A percentile compares a stretch with the other conserved stretches of the same genome.
These are phyloP conservation scores for Trissonchulus sp. DNA, from an alignment of 2,888 invertebrate species.

Conservation along the genomic window DNA sequence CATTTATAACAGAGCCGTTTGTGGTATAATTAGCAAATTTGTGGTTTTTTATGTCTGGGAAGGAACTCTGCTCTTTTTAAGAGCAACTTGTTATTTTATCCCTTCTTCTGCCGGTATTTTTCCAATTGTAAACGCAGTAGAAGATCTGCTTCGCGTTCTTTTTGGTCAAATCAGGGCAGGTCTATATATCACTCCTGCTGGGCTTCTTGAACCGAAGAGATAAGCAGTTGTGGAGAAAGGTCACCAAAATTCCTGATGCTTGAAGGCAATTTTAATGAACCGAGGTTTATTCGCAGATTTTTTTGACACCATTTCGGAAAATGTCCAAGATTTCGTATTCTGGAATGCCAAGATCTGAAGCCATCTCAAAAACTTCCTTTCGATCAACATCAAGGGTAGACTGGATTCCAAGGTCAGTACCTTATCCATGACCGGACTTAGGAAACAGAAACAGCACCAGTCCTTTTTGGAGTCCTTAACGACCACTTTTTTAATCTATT, in stretches of 20 bases:
- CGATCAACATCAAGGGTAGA: not conserved
- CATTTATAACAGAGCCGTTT: too few species aligned
- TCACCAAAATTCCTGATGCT: not conserved
- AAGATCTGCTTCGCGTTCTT: not conserved
- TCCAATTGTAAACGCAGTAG: not conserved
- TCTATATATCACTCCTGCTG: not conserved
- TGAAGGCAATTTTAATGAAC: not conserved
- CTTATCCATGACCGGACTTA: not conserved
- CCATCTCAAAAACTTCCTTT: not conserved
- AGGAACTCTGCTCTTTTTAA: too few species aligned
- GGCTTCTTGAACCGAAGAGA: not conserved
- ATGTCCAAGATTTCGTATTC: not conserved
- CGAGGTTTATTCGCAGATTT: not conserved
- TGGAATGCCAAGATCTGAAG: not conserved
- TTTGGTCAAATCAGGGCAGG: not conserved
- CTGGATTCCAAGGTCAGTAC: not conserved
- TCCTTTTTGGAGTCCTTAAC: slow-evolving; percentile 4
- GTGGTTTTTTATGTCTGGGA: too few species aligned
- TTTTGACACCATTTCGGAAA: slow-evolving; percentile 1
- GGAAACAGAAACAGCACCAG: not conserved
- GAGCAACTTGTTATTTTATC: too few species aligned
- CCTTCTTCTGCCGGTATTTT: too few species aligned
- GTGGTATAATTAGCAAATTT: too few species aligned
- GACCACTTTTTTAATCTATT: not conserved
- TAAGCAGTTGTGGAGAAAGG: not conserved